A percentile compares a stretch with the other conserved stretches of the same genome.
Evolutionary conservation across 2,113 vertebrate genomes (phyloP).

Genomic region (Oreochromis spilurus): DNA sequence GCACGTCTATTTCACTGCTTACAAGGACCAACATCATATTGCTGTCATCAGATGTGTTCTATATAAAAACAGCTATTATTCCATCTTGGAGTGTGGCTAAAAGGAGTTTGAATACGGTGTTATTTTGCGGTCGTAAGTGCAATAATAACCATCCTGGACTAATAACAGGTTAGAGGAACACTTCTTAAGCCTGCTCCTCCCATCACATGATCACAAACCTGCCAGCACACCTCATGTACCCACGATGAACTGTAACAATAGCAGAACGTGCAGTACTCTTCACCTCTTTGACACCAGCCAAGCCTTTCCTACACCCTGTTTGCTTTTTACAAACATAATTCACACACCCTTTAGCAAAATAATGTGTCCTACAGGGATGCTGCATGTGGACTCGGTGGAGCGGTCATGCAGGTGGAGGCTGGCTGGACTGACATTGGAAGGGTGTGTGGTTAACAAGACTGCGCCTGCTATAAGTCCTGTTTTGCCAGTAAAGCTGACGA

Average conservation of each 20-base stretch:
- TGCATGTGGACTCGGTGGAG: not conserved
- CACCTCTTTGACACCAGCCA: conserved; percentile 6
- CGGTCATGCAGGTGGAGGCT: not conserved
- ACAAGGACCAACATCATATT: not conserved
- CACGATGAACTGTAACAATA: conserved; percentile 34
- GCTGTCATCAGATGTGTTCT: conserved; percentile 20
- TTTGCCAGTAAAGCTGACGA: not conserved
- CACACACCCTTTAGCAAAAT: conserved; percentile 25
- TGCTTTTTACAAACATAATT: conserved; percentile 6
- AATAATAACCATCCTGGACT: conserved; percentile 36
- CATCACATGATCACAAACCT: conserved; percentile 42
- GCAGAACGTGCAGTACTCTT: not conserved
- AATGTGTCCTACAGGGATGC: not conserved
- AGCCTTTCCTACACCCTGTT: conserved; percentile 42
- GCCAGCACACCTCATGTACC: conserved; percentile 40
- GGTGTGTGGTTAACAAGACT: conserved; percentile 39
- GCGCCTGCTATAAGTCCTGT: conserved; percentile 13
- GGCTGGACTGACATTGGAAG: not conserved
- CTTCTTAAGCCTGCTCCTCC: conserved; percentile 50
- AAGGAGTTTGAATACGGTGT: conserved; percentile 8
- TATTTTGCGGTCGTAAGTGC: conserved; percentile 30
- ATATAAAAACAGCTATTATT: conserved; percentile 29
- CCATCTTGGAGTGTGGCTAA: conserved; percentile 9
- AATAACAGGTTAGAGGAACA: conserved; percentile 40
- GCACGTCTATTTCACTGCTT: not conserved